Evolutionary conservation across 2,888 invertebrate species (phyloP), one percentile per base, ranked within the genome.

Genomic region (Tholera decimalis): DNA sequence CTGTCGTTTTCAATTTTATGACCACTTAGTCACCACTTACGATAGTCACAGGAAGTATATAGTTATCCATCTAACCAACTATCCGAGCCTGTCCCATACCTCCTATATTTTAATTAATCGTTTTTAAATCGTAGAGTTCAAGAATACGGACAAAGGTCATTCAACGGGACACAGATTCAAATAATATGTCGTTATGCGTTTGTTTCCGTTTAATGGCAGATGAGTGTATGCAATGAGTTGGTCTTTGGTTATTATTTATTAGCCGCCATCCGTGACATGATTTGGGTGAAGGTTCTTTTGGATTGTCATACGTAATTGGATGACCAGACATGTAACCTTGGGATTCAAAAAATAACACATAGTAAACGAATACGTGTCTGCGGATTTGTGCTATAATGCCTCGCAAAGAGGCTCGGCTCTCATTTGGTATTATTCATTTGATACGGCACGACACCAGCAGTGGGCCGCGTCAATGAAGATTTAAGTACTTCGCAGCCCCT

Each of bases 61-160:
- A 69, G 59, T 69, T 70, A 70, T 5, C 18, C 28, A 55, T 47
- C 24, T 41, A 30, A 37, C 35, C 24, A 20, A 11, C 47, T 22
- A 46, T 18, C 37, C 22, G 30, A 46, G 44, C 3, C 20, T 1
- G 13, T n/a, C 39, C 3, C 59, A 72, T 60, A 55, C n/a, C 54
- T 47, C 8, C 20, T 30, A 57, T 37, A 62, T 30, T 22, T 46
- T 46, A 71, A 58, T 71, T 39, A 53, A 76, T 71, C 18, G 72
- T 56, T 77, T 71, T 39, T 64, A 53, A 33, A 76, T 61, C 37
- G 8, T 35, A 35, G 15, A 35, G 15, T 15, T 69, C 68, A 64
- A 64, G 67, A 78, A 80, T 80, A 77, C 55, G 73, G n/a, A 15
- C 59, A 62, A 43, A 72, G 80, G 80, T 72, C 67, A 46, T 67